phyloP scores from a whole-genome alignment of 1,140 invertebrate genomes.

The Diorhabda sublineata region DNA sequence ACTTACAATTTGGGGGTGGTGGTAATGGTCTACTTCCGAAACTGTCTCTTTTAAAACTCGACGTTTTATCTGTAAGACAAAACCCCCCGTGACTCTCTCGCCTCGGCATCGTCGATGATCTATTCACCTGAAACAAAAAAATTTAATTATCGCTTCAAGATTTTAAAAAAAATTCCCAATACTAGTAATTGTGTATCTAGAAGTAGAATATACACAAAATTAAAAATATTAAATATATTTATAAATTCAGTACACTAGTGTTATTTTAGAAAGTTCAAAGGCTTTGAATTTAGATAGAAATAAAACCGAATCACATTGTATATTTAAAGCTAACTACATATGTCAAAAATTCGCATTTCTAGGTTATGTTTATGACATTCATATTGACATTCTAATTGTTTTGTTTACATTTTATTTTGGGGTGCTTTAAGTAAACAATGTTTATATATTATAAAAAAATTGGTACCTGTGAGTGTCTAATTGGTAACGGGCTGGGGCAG shows the following conservation, averaged over 20 bases:
- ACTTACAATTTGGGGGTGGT: slow-evolving; percentile 31
- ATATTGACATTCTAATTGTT: too few species aligned
- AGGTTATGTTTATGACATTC: too few species aligned
- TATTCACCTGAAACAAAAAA: slow-evolving; percentile 34
- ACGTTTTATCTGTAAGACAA: slow-evolving; percentile 43
- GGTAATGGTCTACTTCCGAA: slow-evolving; percentile 43
- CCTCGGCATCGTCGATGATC: slow-evolving; percentile 32
- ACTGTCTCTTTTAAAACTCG: slow-evolving; percentile 36
- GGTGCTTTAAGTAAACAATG: too few species aligned
- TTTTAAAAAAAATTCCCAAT: slow-evolving; percentile 9
- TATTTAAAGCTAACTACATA: too few species aligned
- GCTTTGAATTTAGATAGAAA: slow-evolving; percentile 25
- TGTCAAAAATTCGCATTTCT: too few species aligned
- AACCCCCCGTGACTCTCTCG: slow-evolving; percentile 36
- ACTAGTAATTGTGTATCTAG: background rate
- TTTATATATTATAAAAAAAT: too few species aligned
- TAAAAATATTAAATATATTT: too few species aligned
- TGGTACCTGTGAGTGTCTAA: slow-evolving; percentile 40
- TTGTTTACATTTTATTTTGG: too few species aligned
- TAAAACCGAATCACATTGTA: too few species aligned
- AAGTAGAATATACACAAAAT: too few species aligned
- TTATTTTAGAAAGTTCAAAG: slow-evolving; percentile 17
- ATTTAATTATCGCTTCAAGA: slow-evolving; percentile 36
- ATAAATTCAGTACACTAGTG: too few species aligned
- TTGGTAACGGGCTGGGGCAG: slow-evolving; percentile 46